Evolutionary conservation across 2,888 invertebrate species (phyloP), one percentile per base, ranked within the genome.

Genomic region (Apotomis betuletana): DNA sequence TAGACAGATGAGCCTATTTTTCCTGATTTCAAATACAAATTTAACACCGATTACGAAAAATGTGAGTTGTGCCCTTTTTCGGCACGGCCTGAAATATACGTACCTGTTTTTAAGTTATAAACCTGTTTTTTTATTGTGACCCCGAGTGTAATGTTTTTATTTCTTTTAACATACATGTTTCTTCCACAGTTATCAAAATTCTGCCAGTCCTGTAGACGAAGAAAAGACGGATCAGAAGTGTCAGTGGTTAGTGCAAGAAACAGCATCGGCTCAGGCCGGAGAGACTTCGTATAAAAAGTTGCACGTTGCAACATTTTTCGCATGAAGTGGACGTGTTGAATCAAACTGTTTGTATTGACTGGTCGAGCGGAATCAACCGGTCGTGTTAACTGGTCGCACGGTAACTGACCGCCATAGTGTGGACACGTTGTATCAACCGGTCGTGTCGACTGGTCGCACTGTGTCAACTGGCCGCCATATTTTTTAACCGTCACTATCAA

Each of bases 221-320:
- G 88, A 87, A 90, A 81, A 52, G 84, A 91, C 75, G 90, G 88
- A 41, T 92, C 92, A 1, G 92, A 92, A 83, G 85, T 89, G 54
- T 90, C 88, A 3, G 92, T 92, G 38, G 91, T 91, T 75, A 93
- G 92, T 88, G 91, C 91, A 82, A 85, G 90, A 74, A 91, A 91
- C 77, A 90, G 89, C 81, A 87, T 91, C 64, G 86, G 90, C 9
- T 76, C 83, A 9, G 90, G 92, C 4, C 82, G 90, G 74, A 87
- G 91, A 76, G 92, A 91, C 83, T 91, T 87, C 77, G 92, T 92
- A 79, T 92, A 90, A 83, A 86, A 83, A 1, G 27, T 1, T 74
- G 73, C 15, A 44, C 12, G 27, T n/a, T 67, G 15, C 49, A 49
- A 49, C 10, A 1, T 1, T 3, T 9, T 49, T 6, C 10, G 9